Base-by-base conservation (phyloP, 2,888 invertebrate genomes). In the Gisinianus flammeolus region DNA sequence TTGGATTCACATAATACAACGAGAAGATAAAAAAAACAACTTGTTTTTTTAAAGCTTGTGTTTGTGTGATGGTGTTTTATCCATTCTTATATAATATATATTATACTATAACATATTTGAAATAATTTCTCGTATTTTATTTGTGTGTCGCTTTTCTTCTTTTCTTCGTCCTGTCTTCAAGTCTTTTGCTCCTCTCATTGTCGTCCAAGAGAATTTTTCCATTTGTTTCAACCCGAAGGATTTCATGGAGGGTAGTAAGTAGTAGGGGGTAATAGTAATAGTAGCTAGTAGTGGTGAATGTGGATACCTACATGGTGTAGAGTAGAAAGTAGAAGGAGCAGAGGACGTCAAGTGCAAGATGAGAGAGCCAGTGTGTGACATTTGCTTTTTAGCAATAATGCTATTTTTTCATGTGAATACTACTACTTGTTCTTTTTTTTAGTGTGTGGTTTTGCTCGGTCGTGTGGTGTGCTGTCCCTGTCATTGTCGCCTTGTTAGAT, bases 321-420 rank as follows among this genome's bases (percentile, higher is more conserved):
- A 44, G 19, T 16, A 44, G 6, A 6, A 44, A 44, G 44, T 16
- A 44, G 44, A 44, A 44, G 44, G 19, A 44, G 12, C 44, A 19
- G 44, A 44, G 44, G 44, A 44, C 44, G 44, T 44, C 44, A 44
- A 44, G 44, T 44, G 35, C 22, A 62, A 73, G 54, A 62, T 73
- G 73, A 73, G n/a, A 30, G 62, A 58, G 33, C 24, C 16, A 31
- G 73, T 72, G 72, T 72, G 62, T 73, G 73, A 73, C 73, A 74
- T 69, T 78, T 78, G 73, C 67, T 73, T 73, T 72, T 73, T 73
- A 66, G 68, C 68, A 73, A 74, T 72, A 73, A 78, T 78, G 73
- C 69, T 26, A 78, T 78, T 78, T 78, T 78, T 78, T 77, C 58
- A 35, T 68, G 54, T 54, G 52, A 66, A 31, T 33, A 64, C 52